phyloP scores from a whole-genome alignment of 1,140 invertebrate genomes.

The Octopus sinensis region DNA sequence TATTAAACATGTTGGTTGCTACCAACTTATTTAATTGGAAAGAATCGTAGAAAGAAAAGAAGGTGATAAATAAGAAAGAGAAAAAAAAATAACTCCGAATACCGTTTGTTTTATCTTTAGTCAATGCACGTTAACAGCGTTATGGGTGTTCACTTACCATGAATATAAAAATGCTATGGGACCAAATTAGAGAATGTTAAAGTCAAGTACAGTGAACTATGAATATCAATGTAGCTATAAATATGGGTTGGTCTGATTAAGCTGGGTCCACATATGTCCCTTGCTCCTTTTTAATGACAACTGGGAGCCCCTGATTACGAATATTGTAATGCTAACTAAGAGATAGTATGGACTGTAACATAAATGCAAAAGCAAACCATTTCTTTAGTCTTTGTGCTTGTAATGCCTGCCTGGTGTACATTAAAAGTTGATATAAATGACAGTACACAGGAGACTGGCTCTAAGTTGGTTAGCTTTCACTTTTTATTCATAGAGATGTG shows the following conservation, averaged over 20 bases:
- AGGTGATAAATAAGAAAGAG: no score
- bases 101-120: not conserved
- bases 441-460: conserved; percentile 7
- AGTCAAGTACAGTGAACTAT: conserved; percentile 9
- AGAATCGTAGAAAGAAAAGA: no score
- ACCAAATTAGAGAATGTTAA: conserved; percentile 2
- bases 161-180: conserved; percentile 9
- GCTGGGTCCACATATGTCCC: not conserved
- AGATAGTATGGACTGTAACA: not conserved
- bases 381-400: not conserved
- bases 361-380: not conserved
- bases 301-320: not conserved
- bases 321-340: conserved; percentile 6
- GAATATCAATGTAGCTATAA: conserved; percentile 12
- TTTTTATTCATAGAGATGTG: conserved; percentile 23
- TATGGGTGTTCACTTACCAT: conserved; percentile 10
- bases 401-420: conserved; percentile 9
- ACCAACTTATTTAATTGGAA: no score
- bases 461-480: not conserved
- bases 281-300: not conserved
- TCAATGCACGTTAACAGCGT: not conserved
- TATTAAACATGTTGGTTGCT: no score
- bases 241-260: conserved; percentile 1
- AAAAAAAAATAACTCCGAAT: no score
- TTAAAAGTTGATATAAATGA: conserved; percentile 10